phyloP scores from a whole-genome alignment of 2,797 vertebrate species.

The Protonibea diacanthus region DNA sequence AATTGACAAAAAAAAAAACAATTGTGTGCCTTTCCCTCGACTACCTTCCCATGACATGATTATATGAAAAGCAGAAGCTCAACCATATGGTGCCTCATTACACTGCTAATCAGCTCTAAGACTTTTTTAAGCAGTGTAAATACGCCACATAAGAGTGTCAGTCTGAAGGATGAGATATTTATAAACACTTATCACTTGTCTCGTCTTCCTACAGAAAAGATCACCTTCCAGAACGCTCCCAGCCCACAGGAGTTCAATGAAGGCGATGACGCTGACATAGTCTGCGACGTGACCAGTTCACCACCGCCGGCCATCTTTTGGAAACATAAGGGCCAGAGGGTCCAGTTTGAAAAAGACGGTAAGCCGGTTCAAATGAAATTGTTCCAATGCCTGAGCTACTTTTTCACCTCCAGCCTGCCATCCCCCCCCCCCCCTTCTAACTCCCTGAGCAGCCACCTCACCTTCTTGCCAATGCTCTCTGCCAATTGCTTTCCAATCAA shows the following conservation, averaged over 20 bases:
- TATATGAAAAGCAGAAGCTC: constrained; percentile 26
- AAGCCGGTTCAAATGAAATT: constrained; percentile 67
- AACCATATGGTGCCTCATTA: constrained; percentile 16
- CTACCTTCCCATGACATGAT: neutral
- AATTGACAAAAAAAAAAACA: neutral
- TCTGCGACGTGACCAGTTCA: constrained; percentile 95
- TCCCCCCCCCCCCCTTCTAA: constrained; percentile 9
- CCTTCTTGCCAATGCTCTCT: constrained; percentile 31
- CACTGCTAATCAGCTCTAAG: constrained; percentile 22
- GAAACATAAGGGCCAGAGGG: constrained; percentile 91
- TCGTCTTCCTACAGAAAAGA: constrained; percentile 89
- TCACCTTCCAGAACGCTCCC: constrained; percentile 94
- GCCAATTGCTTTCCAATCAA: constrained; percentile 57
- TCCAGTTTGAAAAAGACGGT: constrained; percentile 94
- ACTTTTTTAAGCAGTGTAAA: constrained; percentile 8
- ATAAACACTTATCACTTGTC: neutral
- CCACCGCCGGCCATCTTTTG: constrained; percentile 94
- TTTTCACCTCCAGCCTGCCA: constrained; percentile 31
- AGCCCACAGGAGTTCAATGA: constrained; percentile 96
- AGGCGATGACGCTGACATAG: constrained; percentile 92
- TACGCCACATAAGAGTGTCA: neutral
- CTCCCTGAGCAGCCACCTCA: constrained; percentile 35
- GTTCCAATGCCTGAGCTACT: constrained; percentile 19
- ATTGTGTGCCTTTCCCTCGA: neutral
- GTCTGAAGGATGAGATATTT: neutral